Conservation (phyloP, 2,113 vertebrate species). For the Peromyscus leucopus region DNA sequence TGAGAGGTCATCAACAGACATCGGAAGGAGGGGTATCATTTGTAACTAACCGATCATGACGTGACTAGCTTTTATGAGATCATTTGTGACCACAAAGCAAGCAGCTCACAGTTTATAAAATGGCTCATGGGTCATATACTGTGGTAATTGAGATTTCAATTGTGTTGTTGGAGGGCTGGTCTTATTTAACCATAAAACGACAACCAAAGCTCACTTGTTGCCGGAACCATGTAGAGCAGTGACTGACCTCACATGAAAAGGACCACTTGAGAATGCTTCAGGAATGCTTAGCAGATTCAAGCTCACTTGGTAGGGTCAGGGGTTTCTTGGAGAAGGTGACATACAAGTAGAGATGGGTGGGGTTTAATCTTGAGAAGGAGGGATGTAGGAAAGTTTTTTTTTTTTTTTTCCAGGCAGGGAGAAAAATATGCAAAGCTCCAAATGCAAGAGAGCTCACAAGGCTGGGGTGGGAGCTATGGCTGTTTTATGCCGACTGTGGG, state of each 20-base stretch:
- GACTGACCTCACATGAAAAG: not conserved
- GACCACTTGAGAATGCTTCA: not conserved
- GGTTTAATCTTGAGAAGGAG: not conserved
- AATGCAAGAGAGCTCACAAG: not conserved
- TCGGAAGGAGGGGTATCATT: not conserved
- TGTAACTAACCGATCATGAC: not conserved
- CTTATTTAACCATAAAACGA: not conserved
- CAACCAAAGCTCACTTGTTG: not conserved
- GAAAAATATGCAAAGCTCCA: not conserved
- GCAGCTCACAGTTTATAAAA: not conserved
- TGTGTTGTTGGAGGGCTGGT: not conserved
- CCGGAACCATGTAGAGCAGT: not conserved
- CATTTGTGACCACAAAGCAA: not conserved
- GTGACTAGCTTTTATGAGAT: not conserved
- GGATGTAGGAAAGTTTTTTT: not conserved
- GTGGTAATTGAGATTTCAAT: not conserved
- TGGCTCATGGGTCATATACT: not conserved
- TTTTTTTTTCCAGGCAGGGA: not conserved
- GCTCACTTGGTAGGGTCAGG: not conserved
- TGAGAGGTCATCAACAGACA: not conserved
- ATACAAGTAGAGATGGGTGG: not conserved
- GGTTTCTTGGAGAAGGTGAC: not conserved
- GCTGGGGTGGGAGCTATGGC: not conserved
- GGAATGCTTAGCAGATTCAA: not conserved
- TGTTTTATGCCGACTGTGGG: not conserved